phyloP scores from a whole-genome alignment of 2,113 vertebrate genomes.

The Gadus macrocephalus region DNA sequence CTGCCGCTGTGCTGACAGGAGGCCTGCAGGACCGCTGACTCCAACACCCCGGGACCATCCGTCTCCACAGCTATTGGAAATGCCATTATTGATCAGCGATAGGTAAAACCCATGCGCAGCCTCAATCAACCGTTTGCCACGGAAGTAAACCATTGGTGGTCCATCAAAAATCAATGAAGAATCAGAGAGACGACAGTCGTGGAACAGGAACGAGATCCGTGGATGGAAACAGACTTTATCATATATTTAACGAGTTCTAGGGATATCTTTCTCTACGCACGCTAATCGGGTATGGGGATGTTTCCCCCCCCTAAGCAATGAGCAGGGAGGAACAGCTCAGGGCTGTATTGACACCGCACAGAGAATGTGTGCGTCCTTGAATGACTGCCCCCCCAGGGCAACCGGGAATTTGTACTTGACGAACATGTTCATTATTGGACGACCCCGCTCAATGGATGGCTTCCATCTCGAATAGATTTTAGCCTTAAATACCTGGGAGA shows the following conservation, averaged over 20 bases:
- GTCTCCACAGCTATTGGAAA: constrained; percentile 26
- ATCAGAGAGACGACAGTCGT: no score
- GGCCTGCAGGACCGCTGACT: constrained; percentile 9
- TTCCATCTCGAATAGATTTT: constrained; percentile 65
- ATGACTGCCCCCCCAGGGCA: constrained; percentile 44
- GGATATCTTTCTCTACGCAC: no score
- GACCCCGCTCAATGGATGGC: constrained; percentile 59
- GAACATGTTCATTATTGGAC: constrained; percentile 65
- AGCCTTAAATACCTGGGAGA: constrained; percentile 32
- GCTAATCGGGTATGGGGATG: background rate
- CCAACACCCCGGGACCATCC: constrained; percentile 6
- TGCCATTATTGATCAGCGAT: constrained; percentile 53
- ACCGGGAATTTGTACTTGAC: constrained; percentile 58
- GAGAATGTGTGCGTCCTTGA: constrained; percentile 52
- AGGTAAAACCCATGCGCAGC: constrained; percentile 28
- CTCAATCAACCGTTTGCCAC: constrained; percentile 44
- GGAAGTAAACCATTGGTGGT: constrained; percentile 25
- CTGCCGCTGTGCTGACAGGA: constrained; percentile 54
- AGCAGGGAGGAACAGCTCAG: constrained; percentile 19
- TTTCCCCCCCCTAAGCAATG: background rate
- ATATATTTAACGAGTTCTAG: no score
- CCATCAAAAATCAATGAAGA: constrained; percentile 44
- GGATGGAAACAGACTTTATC: no score
- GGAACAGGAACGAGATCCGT: no score
- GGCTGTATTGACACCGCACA: constrained; percentile 31